Conservation (phyloP, 2,797 vertebrate genomes). For the Oophaga sylvatica region DNA sequence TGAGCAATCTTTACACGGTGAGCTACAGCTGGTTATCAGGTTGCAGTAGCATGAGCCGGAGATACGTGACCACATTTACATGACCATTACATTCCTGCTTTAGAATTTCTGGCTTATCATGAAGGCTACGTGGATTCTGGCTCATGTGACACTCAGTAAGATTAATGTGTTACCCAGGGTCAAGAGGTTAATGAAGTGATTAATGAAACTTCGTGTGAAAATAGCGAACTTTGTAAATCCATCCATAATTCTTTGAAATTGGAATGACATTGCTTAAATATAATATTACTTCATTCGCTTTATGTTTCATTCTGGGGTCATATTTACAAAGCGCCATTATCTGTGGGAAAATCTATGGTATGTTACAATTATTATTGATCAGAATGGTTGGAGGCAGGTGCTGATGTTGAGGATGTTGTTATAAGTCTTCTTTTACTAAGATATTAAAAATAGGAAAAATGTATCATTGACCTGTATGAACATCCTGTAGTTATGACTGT, state of each 20-base stretch:
- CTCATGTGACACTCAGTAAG: slow-evolving; percentile 42
- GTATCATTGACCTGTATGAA: not conserved
- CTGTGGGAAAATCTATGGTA: not conserved
- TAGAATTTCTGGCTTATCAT: slow-evolving; percentile 26
- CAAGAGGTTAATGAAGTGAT: slow-evolving; percentile 54
- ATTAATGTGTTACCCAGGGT: slow-evolving; percentile 37
- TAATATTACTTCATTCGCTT: slow-evolving; percentile 22
- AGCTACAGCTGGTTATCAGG: not conserved
- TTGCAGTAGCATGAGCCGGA: not conserved
- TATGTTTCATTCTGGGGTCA: slow-evolving; percentile 2
- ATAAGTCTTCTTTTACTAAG: not conserved
- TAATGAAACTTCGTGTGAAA: slow-evolving; percentile 49
- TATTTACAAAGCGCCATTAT: not conserved
- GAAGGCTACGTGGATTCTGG: slow-evolving; percentile 32
- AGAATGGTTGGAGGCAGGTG: not conserved
- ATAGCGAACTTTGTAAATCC: slow-evolving; percentile 25
- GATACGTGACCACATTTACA: not conserved
- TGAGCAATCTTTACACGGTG: not conserved
- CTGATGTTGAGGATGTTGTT: not conserved
- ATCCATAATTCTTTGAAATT: slow-evolving; percentile 26
- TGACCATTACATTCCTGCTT: slow-evolving; percentile 22
- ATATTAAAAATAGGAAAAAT: not conserved
- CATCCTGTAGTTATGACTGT: not conserved
- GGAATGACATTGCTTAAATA: slow-evolving; percentile 26
- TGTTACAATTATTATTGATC: not conserved